phyloP scores from a whole-genome alignment of 2,797 vertebrate genomes.

The Microctenopoma steveboyesi region DNA sequence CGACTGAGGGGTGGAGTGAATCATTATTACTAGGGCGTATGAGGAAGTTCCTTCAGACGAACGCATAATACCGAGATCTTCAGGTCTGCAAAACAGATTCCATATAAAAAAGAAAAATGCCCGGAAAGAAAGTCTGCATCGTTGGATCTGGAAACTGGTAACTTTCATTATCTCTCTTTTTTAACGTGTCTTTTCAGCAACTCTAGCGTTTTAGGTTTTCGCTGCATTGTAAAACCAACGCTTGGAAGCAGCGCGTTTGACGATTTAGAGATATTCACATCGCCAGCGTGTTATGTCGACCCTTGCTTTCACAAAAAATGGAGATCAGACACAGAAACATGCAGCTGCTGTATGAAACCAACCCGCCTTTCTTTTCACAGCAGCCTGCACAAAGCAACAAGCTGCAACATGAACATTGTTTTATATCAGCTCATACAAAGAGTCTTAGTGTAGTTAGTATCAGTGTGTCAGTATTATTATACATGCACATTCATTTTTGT shows the following conservation, averaged over 20 bases:
- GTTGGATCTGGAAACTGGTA: constrained; percentile 83
- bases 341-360: not conserved
- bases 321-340: not conserved
- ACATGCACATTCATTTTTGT: not conserved
- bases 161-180: constrained; percentile 6
- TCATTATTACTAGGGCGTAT: constrained; percentile 59
- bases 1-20: constrained; percentile 29
- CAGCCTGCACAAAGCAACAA: not conserved
- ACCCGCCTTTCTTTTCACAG: not conserved
- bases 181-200: too few relatives aligned
- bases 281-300: not conserved
- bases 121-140: constrained; percentile 83
- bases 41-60: constrained; percentile 65
- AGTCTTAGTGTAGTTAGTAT: not conserved
- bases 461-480: too few relatives aligned
- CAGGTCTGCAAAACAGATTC: accelerated
- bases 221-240: not conserved
- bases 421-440: not conserved
- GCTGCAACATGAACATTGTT: not conserved
- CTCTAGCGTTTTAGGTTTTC: not conserved
- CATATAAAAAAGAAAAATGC: constrained; percentile 55
- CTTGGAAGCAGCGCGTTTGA: not conserved
- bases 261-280: not conserved
- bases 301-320: not conserved
- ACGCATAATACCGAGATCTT: not conserved